Conservation (phyloP, 2,797 vertebrate genomes). For the Erithacus rubecula region DNA sequence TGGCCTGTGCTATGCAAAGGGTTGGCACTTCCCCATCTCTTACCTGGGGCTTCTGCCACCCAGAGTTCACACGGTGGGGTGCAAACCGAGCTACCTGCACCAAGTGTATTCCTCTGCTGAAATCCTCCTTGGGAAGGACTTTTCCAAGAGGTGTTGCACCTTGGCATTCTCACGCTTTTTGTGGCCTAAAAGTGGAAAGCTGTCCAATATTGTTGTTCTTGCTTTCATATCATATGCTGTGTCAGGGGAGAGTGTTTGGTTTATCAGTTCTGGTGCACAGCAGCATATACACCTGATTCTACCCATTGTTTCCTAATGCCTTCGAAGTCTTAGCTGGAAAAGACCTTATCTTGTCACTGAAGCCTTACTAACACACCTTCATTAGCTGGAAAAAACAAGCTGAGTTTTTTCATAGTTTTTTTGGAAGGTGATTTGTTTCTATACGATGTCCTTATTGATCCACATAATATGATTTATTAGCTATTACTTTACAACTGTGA, state of each 20-base stretch:
- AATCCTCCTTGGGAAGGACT: neutral
- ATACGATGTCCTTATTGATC: neutral
- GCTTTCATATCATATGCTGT: neutral
- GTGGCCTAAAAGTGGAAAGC: neutral
- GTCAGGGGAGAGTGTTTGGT: neutral
- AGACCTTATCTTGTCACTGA: neutral
- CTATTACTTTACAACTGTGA: neutral
- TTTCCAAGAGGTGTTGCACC: neutral
- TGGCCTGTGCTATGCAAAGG: too few relatives aligned
- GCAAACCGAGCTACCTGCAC: fast-evolving
- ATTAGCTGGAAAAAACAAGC: neutral
- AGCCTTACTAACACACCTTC: neutral
- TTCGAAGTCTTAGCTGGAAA: neutral
- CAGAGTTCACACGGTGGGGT: fast-evolving
- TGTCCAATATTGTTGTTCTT: neutral
- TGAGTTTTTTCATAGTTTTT: neutral
- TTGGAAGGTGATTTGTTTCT: neutral
- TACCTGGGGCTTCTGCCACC: neutral
- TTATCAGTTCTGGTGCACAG: neutral
- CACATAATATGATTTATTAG: neutral
- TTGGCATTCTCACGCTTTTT: neutral
- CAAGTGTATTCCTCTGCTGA: neutral
- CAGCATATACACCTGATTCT: neutral
- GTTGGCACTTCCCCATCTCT: fast-evolving
- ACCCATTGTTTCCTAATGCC: neutral